These are phyloP conservation scores for Manis crassicaudata DNA, from an alignment of 2,797 vertebrate genomes.

Conservation along the genomic window DNA sequence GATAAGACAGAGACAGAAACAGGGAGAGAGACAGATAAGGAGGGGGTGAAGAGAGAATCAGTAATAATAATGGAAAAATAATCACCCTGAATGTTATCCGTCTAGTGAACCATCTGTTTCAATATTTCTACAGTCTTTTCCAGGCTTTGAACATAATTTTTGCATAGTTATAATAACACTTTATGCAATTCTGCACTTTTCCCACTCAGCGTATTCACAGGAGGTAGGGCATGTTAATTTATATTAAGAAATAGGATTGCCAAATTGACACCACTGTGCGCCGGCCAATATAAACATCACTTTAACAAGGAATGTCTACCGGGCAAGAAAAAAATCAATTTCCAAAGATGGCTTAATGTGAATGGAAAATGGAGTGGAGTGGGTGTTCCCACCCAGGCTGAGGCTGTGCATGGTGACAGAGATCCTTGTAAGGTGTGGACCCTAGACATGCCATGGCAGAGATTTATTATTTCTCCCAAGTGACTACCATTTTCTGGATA, in stretches of 20 bases:
- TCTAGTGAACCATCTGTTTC: not conserved
- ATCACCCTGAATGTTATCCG: not conserved
- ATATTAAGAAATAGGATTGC: too few relatives aligned
- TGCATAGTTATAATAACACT: not conserved
- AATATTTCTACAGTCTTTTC: not conserved
- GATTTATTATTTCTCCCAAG: accelerated
- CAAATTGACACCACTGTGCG: accelerated
- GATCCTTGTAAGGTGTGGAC: too few relatives aligned
- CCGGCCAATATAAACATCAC: not conserved
- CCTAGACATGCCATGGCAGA: too few relatives aligned
- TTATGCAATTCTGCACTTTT: not conserved
- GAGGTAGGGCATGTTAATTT: not conserved
- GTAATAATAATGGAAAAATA: not conserved
- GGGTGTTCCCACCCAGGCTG: not conserved
- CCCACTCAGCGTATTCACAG: not conserved
- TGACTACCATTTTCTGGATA: not conserved
- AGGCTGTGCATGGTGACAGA: not conserved
- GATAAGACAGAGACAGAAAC: not conserved
- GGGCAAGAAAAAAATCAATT: not conserved
- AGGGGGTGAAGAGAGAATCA: not conserved
- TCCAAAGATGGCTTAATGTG: not conserved
- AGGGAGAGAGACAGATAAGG: not conserved
- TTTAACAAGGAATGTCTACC: not conserved
- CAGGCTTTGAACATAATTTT: not conserved
- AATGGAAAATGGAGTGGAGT: not conserved